phyloP scores from a whole-genome alignment of 2,797 vertebrate genomes.

The Crenichthys baileyi region DNA sequence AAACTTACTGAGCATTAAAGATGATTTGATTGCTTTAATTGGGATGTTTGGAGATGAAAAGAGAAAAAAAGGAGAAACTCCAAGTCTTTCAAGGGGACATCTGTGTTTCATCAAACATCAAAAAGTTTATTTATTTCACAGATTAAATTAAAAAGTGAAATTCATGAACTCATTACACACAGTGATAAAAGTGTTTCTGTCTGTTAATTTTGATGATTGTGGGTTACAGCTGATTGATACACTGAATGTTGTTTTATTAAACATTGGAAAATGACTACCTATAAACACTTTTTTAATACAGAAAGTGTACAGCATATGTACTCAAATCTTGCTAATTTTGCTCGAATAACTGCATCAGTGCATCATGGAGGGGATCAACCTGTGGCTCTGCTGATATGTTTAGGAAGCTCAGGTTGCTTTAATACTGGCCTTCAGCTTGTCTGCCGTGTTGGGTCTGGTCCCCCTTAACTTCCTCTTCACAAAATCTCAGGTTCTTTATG shows the following conservation, averaged over 20 bases:
- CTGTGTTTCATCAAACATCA: not conserved
- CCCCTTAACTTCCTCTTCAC: no score
- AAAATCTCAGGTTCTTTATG: no score
- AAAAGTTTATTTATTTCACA: not conserved
- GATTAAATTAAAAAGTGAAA: not conserved
- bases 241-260: no score
- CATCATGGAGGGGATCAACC: not conserved
- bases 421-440: not conserved
- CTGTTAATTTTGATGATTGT: not conserved
- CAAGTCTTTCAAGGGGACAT: not conserved
- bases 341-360: not conserved
- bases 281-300: not conserved
- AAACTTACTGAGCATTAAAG: slow-evolving; percentile 3
- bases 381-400: not conserved
- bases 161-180: not conserved
- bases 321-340: not conserved
- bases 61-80: not conserved
- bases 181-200: not conserved
- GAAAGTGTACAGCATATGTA: not conserved
- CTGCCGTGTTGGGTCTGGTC: no score
- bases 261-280: not conserved
- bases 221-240: not conserved
- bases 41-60: not conserved
- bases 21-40: not conserved
- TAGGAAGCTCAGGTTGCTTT: not conserved